phyloP scores from a whole-genome alignment of 2,113 vertebrate genomes.

The Colistium nudipinnis region DNA sequence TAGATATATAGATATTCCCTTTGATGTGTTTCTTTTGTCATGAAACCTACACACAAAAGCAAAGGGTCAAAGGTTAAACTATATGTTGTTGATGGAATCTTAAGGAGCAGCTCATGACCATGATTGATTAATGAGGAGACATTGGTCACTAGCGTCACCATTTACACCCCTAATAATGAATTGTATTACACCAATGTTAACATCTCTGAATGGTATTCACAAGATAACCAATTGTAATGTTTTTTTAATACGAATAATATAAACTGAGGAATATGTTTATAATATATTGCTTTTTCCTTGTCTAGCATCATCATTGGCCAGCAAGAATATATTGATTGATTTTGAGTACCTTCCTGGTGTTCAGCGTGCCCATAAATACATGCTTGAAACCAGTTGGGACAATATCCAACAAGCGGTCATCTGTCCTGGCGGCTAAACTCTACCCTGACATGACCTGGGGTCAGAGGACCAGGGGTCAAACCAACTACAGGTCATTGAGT shows the following conservation, averaged over 20 bases:
- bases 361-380: neutral
- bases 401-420: conserved; percentile 22
- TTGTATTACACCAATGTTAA: neutral
- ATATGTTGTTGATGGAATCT: neutral
- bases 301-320: neutral
- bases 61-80: conserved; percentile 2
- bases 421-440: conserved; percentile 18
- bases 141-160: neutral
- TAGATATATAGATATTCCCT: too few relatives aligned
- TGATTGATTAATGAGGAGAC: conserved; percentile 1
- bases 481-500: conserved; percentile 34
- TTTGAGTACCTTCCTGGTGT: neutral
- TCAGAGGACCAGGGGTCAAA: conserved; percentile 58
- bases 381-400: too few relatives aligned
- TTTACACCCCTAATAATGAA: neutral
- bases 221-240: neutral
- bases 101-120: neutral
- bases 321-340: too few relatives aligned
- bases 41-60: neutral
- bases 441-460: conserved; percentile 43
- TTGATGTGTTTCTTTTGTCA: neutral
- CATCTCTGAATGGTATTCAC: neutral
- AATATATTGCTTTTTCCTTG: neutral
- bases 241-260: neutral
- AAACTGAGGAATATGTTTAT: neutral